A percentile compares a stretch with the other conserved stretches of the same genome.
Evolutionary conservation across 2,888 invertebrate genomes (phyloP).

Genomic region (Cheilosia variabilis): DNA sequence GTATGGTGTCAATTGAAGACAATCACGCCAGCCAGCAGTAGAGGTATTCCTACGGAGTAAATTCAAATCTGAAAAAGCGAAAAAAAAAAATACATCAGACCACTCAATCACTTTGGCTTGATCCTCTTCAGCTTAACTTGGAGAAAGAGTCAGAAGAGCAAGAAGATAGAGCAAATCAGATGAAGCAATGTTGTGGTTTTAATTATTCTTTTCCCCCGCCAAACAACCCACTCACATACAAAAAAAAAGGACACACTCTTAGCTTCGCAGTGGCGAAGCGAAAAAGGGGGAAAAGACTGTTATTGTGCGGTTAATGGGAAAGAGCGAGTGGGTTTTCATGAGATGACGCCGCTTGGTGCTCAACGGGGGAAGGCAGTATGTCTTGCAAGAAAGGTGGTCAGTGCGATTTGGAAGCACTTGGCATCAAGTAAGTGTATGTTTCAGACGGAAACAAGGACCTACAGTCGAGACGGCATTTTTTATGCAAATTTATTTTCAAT

Average conservation of each 20-base stretch:
- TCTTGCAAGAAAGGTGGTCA: conserved; percentile 28
- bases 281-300: conserved; percentile 38
- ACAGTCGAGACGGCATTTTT: too few species aligned
- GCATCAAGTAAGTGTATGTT: too few species aligned
- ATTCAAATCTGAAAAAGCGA: background rate
- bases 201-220: conserved; percentile 63
- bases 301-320: conserved; percentile 66
- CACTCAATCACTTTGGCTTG: conserved; percentile 69
- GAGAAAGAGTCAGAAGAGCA: conserved; percentile 33
- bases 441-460: too few species aligned
- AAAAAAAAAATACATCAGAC: conserved; percentile 38
- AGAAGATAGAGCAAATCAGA: conserved; percentile 49
- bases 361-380: conserved; percentile 12
- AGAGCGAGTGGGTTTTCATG: conserved; percentile 37
- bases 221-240: conserved; percentile 61
- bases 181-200: conserved; percentile 70
- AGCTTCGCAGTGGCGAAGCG: conserved; percentile 21
- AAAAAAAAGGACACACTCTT: conserved; percentile 36
- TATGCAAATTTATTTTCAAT: too few species aligned
- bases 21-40: conserved; percentile 6
- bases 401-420: background rate
- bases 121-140: conserved; percentile 62
- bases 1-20: conserved; percentile 63
- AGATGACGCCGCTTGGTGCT: conserved; percentile 39
- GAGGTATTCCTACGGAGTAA: background rate